Evolutionary conservation across 2,797 vertebrate species (phyloP), one percentile per base, ranked within the genome.

Genomic region (Helarctos malayanus): DNA sequence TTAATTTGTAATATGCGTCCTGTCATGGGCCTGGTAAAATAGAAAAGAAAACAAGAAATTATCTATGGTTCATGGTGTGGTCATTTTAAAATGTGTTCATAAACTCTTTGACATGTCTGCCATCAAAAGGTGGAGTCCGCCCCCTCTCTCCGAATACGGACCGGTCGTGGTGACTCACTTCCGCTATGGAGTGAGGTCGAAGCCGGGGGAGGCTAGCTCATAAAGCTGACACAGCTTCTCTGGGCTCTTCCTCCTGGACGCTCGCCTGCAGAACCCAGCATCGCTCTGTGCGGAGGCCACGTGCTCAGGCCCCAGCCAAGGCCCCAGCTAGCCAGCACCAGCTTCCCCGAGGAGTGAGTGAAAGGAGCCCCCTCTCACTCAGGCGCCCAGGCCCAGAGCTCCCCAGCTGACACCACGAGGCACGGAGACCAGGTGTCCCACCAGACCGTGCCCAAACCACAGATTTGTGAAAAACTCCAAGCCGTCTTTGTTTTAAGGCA

Each of bases 41-140:
- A 41, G 14, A 87, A 94, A 57, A 59, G 65, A 29, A 94, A 95
- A 80, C 15, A 85, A 89, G 49, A 81, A 81, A 57, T 85, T 23
- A 29, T 11, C 63, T n/a, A 14, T 2, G 47, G 86, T 68, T 27
- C 68, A 32, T 2, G 25, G 61, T 25, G 4, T 38, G 32, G 32
- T 47, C 7, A 1, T 57, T 84, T 63, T 45, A 75, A 96, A 94
- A 84, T 32, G 71, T 0, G 18, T 11, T 80, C 71, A 73, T 21
- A 45, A 29, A 65, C 14, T 68, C 83, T 73, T 8, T 23, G 45
- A 90, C 32, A 5, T 7, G 15, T 21, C 49, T 81, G 11, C 68
- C 71, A 83, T 56, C 14, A 49, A 78, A 86, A 91, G 80, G 71
- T 47, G 41, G 49, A 61, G 35, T 15, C 0, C 25, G 41, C 32